Percentiles rank a stretch among this genome's conserved stretches.
These are phyloP conservation scores for Cosmia pyralina DNA, from an alignment of 2,888 invertebrate species.

Conservation along the genomic window DNA sequence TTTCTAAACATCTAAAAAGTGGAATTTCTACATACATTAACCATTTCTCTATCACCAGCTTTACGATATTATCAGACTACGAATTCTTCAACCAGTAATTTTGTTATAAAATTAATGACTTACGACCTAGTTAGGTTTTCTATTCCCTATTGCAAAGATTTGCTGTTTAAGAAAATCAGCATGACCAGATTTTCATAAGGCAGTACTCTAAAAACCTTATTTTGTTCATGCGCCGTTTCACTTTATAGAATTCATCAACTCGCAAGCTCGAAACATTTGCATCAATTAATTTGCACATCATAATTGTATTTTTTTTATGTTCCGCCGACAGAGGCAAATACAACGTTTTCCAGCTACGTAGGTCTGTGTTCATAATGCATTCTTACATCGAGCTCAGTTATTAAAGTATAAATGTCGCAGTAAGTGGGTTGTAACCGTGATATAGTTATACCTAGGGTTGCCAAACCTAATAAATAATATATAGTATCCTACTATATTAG, in stretches of 20 bases:
- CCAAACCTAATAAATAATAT: too few relatives aligned
- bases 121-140: neutral
- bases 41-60: neutral
- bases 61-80: too few relatives aligned
- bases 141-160: neutral
- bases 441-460: too few relatives aligned
- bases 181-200: neutral
- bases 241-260: conserved; percentile 45
- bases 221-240: conserved; percentile 26
- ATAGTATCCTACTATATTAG: too few relatives aligned
- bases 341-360: conserved; percentile 25
- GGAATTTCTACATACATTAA: neutral
- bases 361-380: conserved; percentile 22
- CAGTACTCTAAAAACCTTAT: conserved; percentile 32
- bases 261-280: conserved; percentile 60
- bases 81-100: neutral
- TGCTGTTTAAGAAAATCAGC: neutral
- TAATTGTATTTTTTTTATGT: conserved; percentile 44
- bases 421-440: too few relatives aligned
- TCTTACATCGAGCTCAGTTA: neutral
- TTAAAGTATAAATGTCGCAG: neutral
- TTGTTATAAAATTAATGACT: neutral
- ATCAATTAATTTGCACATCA: conserved; percentile 60
- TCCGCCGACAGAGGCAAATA: conserved; percentile 7
- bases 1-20: neutral